Evolutionary conservation across 2,888 invertebrate genomes (phyloP).

Genomic region (Yponomeuta plumbellus): DNA sequence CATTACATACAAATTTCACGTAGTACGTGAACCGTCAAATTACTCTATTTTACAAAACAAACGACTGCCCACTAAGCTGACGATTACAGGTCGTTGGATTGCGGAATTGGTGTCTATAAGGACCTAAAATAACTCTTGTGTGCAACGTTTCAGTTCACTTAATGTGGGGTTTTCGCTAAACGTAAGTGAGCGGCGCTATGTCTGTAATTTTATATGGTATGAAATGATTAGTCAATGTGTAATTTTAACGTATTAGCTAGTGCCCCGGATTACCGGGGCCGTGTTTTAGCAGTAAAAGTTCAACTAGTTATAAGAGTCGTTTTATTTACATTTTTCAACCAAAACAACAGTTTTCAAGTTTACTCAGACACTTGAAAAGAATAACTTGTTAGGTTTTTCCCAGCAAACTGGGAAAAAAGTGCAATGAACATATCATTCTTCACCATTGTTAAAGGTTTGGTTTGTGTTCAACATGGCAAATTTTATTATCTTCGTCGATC

Average conservation of each 20-base stretch:
- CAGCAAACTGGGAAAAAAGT: constrained; percentile 21
- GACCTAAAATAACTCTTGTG: constrained; percentile 3
- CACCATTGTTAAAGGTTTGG: neutral
- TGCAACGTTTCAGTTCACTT: neutral
- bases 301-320: constrained; percentile 14
- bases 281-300: constrained; percentile 16
- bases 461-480: constrained; percentile 5
- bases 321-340: constrained; percentile 13
- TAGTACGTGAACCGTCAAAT: too few relatives aligned
- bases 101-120: neutral
- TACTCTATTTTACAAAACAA: too few relatives aligned
- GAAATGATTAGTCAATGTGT: constrained; percentile 14
- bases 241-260: constrained; percentile 13
- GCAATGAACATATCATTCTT: constrained; percentile 30
- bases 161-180: constrained; percentile 5
- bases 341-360: neutral
- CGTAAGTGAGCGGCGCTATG: constrained; percentile 10
- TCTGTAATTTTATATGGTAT: constrained; percentile 14
- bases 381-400: constrained; percentile 14
- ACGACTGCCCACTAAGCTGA: too few relatives aligned
- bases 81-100: neutral
- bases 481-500: neutral
- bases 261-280: neutral
- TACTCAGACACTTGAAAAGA: neutral
- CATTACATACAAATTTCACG: too few relatives aligned